Conservation (phyloP, 2,797 vertebrate species). For the Hydrocynus forskahlii region DNA sequence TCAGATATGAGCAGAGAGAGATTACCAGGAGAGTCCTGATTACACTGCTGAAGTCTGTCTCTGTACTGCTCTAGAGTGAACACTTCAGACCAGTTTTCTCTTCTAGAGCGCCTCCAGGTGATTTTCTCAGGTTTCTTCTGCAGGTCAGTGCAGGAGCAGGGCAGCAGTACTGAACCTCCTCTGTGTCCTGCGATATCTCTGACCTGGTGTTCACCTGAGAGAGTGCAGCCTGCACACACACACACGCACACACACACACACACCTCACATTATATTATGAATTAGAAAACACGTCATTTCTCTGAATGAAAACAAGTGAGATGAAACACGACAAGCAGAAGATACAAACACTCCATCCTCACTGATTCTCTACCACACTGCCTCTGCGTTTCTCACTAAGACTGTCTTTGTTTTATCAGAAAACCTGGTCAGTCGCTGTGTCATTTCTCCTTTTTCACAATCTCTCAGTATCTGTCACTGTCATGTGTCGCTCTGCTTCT, state of each 20-base stretch:
- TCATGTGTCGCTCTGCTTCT: neutral
- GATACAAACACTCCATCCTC: slow-evolving; percentile 22
- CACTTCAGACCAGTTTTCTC: slow-evolving; percentile 1
- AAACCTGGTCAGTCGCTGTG: neutral
- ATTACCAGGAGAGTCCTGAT: slow-evolving; percentile 22
- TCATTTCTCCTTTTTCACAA: neutral
- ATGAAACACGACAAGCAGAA: slow-evolving; percentile 8
- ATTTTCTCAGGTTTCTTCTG: slow-evolving; percentile 10
- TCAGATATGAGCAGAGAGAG: slow-evolving; percentile 42
- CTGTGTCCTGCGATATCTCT: neutral
- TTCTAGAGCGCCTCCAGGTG: accelerated
- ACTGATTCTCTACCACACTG: slow-evolving; percentile 3
- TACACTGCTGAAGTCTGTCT: slow-evolving; percentile 9
- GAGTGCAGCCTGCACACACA: neutral
- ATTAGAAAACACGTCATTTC: no score
- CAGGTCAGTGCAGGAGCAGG: slow-evolving; percentile 30
- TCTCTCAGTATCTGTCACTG: neutral
- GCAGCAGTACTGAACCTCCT: neutral
- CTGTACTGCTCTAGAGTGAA: neutral
- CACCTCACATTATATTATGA: neutral
- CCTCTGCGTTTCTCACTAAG: neutral
- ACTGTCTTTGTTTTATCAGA: neutral
- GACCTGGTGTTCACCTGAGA: neutral
- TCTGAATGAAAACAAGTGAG: neutral
- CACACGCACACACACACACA: neutral